Conservation (phyloP, 2,113 vertebrate species). For the Nannospalax galili region DNA sequence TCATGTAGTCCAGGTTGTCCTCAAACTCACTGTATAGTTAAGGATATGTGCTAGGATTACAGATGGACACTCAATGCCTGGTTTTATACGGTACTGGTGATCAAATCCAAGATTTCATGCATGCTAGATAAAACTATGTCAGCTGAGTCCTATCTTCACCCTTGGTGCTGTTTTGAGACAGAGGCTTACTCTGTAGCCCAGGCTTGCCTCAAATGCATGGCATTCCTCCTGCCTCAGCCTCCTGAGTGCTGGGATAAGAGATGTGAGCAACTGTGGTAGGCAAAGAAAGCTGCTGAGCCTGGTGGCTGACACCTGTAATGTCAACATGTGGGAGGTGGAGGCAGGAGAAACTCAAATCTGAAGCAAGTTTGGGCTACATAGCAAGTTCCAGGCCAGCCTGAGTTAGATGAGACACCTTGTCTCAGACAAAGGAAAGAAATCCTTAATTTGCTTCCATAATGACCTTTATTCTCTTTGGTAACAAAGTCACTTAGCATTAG, state of each 20-base stretch:
- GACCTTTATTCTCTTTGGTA: background rate
- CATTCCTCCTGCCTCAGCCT: background rate
- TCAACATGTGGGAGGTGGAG: background rate
- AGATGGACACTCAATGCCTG: background rate
- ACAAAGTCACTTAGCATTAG: background rate
- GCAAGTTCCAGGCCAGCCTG: background rate
- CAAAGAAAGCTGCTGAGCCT: background rate
- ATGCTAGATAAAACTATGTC: background rate
- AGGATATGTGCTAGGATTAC: background rate
- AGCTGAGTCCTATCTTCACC: background rate
- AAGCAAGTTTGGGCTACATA: background rate
- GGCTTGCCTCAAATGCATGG: background rate
- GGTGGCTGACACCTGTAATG: background rate
- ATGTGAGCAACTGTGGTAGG: background rate
- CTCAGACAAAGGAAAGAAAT: background rate
- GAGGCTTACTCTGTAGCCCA: background rate
- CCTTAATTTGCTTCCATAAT: background rate
- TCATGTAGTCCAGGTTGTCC: background rate
- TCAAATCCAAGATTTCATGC: background rate
- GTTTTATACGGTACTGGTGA: background rate
- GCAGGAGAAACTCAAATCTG: background rate
- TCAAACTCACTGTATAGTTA: background rate
- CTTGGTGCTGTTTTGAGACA: background rate
- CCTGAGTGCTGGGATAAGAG: background rate
- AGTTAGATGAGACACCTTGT: background rate